Evolutionary conservation across 1,140 invertebrate genomes (phyloP).

Genomic region (Aphidius ervi): DNA sequence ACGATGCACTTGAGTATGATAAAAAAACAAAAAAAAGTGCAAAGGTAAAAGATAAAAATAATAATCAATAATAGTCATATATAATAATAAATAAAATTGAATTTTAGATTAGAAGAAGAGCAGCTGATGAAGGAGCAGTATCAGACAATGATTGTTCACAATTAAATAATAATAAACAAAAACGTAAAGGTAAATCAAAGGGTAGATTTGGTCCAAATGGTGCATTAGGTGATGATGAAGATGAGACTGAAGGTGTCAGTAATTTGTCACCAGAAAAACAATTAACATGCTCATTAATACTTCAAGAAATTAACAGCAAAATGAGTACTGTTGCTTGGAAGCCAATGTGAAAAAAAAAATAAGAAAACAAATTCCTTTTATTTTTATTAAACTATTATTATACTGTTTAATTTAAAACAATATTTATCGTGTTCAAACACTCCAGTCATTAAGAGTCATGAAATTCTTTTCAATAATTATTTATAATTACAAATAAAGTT

Average conservation of each 20-base stretch:
- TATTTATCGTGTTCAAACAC: too few species aligned
- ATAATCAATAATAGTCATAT: not conserved
- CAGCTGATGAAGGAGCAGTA: conserved; percentile 43
- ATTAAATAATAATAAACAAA: conserved; percentile 48
- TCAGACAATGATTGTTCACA: conserved; percentile 52
- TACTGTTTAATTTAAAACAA: too few species aligned
- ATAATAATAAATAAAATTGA: not conserved
- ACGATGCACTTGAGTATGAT: conserved; percentile 74
- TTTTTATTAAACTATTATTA: not conserved
- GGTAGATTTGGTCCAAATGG: conserved; percentile 45
- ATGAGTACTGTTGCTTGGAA: conserved; percentile 66
- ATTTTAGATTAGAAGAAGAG: conserved; percentile 50
- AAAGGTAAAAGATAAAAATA: conserved; percentile 32
- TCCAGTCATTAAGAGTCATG: too few species aligned
- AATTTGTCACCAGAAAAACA: conserved; percentile 56
- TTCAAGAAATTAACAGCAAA: conserved; percentile 71
- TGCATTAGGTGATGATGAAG: conserved; percentile 54
- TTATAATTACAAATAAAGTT: too few species aligned
- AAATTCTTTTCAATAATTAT: too few species aligned
- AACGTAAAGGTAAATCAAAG: conserved; percentile 54
- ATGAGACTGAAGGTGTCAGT: conserved; percentile 55
- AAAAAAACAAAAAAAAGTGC: conserved; percentile 61
- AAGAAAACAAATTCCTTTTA: too few species aligned
- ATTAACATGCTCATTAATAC: conserved; percentile 59
- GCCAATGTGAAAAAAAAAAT: conserved; percentile 47